Evolutionary conservation across 2,113 vertebrate genomes (phyloP).

Genomic region (Neogale vison): DNA sequence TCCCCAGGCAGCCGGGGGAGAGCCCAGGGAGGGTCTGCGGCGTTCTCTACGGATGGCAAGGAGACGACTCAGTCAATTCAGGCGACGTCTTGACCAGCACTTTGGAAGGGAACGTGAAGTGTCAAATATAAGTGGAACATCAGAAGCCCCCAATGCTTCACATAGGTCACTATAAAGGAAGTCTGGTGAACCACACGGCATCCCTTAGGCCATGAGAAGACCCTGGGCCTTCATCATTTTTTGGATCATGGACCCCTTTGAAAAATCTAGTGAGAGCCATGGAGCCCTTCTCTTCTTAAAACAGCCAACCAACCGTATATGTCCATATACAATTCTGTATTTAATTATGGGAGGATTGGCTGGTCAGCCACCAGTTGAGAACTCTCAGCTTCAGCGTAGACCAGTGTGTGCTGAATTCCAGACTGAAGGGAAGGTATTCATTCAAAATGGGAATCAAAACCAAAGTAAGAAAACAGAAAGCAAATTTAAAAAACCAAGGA

Average conservation of each 20-base stretch:
- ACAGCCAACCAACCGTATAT: not conserved
- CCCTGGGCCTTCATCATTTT: not conserved
- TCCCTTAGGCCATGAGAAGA: not conserved
- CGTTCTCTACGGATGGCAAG: not conserved
- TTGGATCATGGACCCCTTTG: not conserved
- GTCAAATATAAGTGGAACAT: not conserved
- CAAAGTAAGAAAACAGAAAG: not conserved
- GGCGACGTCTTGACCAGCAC: not conserved
- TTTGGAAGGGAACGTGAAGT: not conserved
- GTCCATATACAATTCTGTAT: not conserved
- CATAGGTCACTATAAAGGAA: fast-evolving
- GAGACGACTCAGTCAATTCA: too few relatives aligned
- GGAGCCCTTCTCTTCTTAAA: not conserved
- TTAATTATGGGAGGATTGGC: not conserved
- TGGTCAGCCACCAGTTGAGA: not conserved
- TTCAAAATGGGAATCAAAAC: not conserved
- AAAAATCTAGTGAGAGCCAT: not conserved
- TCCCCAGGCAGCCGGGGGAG: not conserved
- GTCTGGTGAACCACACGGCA: fast-evolving
- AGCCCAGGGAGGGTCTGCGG: not conserved
- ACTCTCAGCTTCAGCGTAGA: not conserved
- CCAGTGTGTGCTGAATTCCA: not conserved
- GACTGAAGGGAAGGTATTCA: not conserved
- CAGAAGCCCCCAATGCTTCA: not conserved
- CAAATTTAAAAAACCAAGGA: not conserved